phyloP scores from a whole-genome alignment of 2,888 invertebrate genomes.

The Julus scandinavius region DNA sequence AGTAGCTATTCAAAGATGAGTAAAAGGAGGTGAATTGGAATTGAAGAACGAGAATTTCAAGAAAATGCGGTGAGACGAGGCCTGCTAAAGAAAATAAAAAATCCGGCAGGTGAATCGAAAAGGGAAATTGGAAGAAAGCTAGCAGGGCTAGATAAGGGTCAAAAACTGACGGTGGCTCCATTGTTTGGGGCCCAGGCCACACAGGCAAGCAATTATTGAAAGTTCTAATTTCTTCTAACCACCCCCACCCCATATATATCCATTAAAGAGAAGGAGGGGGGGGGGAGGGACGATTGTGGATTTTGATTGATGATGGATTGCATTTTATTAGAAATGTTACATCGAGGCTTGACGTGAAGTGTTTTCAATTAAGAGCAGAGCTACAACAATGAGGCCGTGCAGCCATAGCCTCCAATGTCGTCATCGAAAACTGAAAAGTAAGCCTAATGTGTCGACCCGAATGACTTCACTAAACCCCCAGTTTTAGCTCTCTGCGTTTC shows the following conservation, averaged over 20 bases:
- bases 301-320: slow-evolving; percentile 42
- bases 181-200: slow-evolving; percentile 34
- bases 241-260: slow-evolving; percentile 31
- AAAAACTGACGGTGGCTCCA: slow-evolving; percentile 39
- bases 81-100: neutral
- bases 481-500: neutral
- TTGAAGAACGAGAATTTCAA: slow-evolving; percentile 25
- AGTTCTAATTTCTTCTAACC: slow-evolving; percentile 23
- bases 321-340: slow-evolving; percentile 34
- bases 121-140: slow-evolving; percentile 25
- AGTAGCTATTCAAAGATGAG: slow-evolving; percentile 3
- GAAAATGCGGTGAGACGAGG: neutral
- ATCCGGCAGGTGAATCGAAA: neutral
- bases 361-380: slow-evolving; percentile 42
- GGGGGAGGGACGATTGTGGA: neutral
- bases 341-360: slow-evolving; percentile 31
- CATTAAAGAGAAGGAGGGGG: neutral
- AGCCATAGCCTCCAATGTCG: slow-evolving; percentile 9
- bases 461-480: slow-evolving; percentile 35
- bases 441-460: slow-evolving; percentile 34
- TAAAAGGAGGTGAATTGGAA: neutral
- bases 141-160: slow-evolving; percentile 15
- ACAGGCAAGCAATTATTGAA: slow-evolving; percentile 39
- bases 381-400: slow-evolving; percentile 39
- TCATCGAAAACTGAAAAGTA: slow-evolving; percentile 10